Conservation (phyloP, 2,113 vertebrate species). For the Callospermophilus lateralis region DNA sequence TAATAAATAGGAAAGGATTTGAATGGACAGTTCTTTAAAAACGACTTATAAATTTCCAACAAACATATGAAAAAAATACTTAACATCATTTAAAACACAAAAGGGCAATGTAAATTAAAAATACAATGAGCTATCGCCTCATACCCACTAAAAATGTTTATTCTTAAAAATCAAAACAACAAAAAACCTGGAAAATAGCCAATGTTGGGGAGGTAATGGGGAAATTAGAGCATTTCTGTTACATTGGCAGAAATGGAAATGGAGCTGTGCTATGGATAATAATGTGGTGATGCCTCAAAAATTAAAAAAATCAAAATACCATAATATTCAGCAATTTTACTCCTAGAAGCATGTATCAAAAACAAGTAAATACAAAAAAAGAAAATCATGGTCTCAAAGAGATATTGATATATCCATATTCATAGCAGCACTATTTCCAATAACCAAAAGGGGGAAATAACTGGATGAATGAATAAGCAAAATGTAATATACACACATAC, state of each 20-base stretch:
- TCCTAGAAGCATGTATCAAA: neutral
- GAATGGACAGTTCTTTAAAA: too few species aligned
- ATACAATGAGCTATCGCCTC: neutral
- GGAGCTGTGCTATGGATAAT: too few species aligned
- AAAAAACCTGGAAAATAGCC: neutral
- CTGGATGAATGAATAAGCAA: neutral
- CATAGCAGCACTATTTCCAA: neutral
- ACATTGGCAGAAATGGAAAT: neutral
- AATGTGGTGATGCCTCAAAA: neutral
- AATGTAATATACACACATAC: neutral
- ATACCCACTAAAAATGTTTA: too few species aligned
- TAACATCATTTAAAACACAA: neutral
- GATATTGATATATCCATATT: neutral
- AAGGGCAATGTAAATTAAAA: neutral
- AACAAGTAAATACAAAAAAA: neutral
- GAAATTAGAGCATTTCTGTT: neutral
- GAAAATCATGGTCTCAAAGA: neutral
- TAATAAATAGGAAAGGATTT: neutral
- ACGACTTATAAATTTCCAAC: too few species aligned
- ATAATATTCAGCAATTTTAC: neutral
- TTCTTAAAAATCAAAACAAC: neutral
- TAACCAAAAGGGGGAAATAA: rapidly evolving
- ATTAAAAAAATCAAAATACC: neutral
- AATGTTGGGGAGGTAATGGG: neutral
- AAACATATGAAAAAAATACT: too few species aligned